Base-by-base conservation (phyloP, 2,113 vertebrate species). In the Oryzias celebensis region DNA sequence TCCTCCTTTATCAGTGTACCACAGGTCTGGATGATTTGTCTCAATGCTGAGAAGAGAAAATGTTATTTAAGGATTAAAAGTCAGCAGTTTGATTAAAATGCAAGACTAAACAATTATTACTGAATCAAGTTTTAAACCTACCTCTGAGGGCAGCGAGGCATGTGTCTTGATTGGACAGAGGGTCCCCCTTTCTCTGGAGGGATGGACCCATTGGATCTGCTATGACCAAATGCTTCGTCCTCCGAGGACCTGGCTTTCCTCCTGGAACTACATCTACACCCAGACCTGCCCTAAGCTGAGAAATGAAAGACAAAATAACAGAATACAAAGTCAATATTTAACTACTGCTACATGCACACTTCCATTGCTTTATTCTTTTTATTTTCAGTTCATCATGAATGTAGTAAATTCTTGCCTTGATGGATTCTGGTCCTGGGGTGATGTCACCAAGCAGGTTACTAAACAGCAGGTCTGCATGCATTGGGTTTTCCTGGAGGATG, bases 1-100 rank as follows among this genome's bases (percentile, higher is more conserved):
- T 94, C 93, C 14, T 95, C 94, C 76, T 94, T 95, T 48, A 97
- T 82, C n/a, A 97, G 87, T 8, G 92, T 93, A 1, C 95, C 95
- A 4, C 92, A 91, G 57, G 83, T 91, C 69, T 95, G 85, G 23
- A 96, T 65, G 53, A 94, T 87, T 13, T 89, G 88, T 67, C 92
- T 92, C 44, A 96, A 83, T 0, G 88, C 95, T 97, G 83, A 0
- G 1, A 24, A 15, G 41, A 48, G 0, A 8, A 22, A n/a, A 10
- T 1, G 36, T 36, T 13, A 2, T 10, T 28, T 28, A 28, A 28
- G 26, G 26, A 28, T 36, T 12, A 36, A 36, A 36, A 36, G 8
- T 36, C 8, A 36, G 36, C 36, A 7, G 26, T 5, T 28, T 28
- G 5, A 5, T 28, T 5, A 28, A 28, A 28, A 28, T 6, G 7